These are phyloP conservation scores for Semicossyphus pulcher DNA, from an alignment of 2,113 vertebrate species.

Conservation along the genomic window DNA sequence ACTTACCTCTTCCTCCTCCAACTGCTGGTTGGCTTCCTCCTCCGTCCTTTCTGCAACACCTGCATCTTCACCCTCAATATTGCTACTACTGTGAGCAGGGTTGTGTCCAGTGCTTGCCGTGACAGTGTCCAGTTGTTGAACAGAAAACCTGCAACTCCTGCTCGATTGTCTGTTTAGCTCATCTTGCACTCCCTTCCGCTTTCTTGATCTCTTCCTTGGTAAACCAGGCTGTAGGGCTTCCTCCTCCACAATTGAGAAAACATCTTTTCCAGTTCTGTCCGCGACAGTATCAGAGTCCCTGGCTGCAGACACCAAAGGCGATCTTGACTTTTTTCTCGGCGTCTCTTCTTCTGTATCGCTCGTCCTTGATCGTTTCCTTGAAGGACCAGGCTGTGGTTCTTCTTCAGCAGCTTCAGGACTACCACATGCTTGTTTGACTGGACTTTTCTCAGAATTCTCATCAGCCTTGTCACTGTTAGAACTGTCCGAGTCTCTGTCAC, in stretches of 20 bases:
- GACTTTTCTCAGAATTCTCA: background rate
- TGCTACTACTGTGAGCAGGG: background rate
- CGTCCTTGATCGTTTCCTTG: background rate
- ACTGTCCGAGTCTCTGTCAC: background rate
- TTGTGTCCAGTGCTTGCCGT: too few species aligned
- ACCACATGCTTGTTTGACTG: background rate
- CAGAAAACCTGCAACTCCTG: too few species aligned
- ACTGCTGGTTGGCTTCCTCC: background rate
- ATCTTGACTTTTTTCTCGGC: background rate
- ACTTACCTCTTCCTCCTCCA: background rate
- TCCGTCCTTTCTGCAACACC: background rate
- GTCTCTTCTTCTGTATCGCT: background rate
- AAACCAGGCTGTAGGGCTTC: too few species aligned
- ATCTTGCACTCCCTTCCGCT: too few species aligned
- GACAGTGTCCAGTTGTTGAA: too few species aligned
- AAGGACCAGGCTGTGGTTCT: background rate
- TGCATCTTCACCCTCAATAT: background rate
- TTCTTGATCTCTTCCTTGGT: too few species aligned
- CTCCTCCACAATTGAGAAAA: too few species aligned
- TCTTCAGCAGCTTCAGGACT: background rate
- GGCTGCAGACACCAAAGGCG: background rate
- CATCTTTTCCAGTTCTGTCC: background rate
- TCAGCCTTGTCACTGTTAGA: background rate
- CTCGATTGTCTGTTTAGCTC: too few species aligned
- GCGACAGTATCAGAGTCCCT: background rate